Evolutionary conservation across 1,140 invertebrate genomes (phyloP).

Genomic region (Mya arenaria): DNA sequence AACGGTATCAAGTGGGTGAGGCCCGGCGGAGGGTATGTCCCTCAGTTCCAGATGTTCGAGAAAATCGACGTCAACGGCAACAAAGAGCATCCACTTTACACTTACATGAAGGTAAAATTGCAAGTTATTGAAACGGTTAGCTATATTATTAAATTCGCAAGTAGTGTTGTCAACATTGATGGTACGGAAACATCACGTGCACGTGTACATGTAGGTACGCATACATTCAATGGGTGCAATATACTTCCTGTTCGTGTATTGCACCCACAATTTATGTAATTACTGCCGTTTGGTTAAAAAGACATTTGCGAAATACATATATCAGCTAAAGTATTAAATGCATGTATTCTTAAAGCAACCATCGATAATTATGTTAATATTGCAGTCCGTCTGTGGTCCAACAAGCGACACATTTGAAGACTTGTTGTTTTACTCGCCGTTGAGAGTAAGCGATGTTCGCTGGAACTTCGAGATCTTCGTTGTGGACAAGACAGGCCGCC

Average conservation of each 20-base stretch:
- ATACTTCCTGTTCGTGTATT: too few relatives aligned
- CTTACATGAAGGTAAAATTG: conserved; percentile 84
- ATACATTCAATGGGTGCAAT: too few relatives aligned
- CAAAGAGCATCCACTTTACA: conserved; percentile 84
- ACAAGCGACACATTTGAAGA: conserved; percentile 62
- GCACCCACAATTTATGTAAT: too few relatives aligned
- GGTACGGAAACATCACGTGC: too few relatives aligned
- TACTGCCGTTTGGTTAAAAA: too few relatives aligned
- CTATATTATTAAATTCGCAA: too few relatives aligned
- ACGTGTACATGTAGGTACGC: too few relatives aligned
- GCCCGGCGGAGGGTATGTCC: conserved; percentile 83
- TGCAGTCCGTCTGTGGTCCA: conserved; percentile 69
- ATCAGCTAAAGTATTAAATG: too few relatives aligned
- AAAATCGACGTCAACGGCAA: conserved; percentile 85
- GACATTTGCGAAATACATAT: too few relatives aligned
- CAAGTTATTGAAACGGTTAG: too few relatives aligned
- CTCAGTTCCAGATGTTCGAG: conserved; percentile 82
- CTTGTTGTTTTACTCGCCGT: conserved; percentile 72
- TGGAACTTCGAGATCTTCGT: conserved; percentile 87
- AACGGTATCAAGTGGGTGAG: conserved; percentile 83
- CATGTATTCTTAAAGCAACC: too few relatives aligned
- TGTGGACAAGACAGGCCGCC: conserved; percentile 80
- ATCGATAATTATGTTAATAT: conserved; percentile 42
- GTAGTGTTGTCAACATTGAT: too few relatives aligned
- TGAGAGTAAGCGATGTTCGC: conserved; percentile 82